A percentile compares a stretch with the other conserved stretches of the same genome.
phyloP scores from a whole-genome alignment of 1,140 invertebrate genomes.

The Coelopa frigida region DNA sequence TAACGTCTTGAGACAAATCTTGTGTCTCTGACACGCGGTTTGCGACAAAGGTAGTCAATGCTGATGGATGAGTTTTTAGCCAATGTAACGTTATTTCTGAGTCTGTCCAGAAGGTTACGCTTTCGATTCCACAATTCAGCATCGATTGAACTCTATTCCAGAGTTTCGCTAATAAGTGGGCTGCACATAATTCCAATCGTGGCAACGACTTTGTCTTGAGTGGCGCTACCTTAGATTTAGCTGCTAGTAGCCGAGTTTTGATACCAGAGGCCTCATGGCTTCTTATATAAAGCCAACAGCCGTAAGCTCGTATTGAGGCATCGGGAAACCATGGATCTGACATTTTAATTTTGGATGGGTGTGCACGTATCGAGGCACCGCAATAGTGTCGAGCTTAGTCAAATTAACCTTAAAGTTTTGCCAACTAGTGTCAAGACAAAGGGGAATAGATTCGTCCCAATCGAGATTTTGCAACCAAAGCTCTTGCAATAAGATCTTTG shows the following conservation, averaged over 20 bases:
- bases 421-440: not conserved
- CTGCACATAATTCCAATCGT: constrained; percentile 32
- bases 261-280: constrained; percentile 4
- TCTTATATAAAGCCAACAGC: constrained; percentile 40
- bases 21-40: constrained; percentile 1
- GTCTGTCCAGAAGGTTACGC: constrained; percentile 18
- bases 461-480: not conserved
- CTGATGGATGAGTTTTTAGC: constrained; percentile 17
- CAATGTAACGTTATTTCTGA: constrained; percentile 22
- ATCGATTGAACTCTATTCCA: constrained; percentile 15
- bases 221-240: constrained; percentile 38
- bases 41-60: constrained; percentile 13
- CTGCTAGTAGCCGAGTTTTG: constrained; percentile 16
- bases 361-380: not conserved
- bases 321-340: constrained; percentile 39
- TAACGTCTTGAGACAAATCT: not conserved
- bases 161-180: constrained; percentile 25
- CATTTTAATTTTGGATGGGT: not conserved
- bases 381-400: not conserved
- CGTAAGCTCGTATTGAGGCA: constrained; percentile 38
- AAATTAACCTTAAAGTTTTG: not conserved
- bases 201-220: constrained; percentile 28
- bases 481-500: not conserved
- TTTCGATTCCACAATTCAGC: not conserved
- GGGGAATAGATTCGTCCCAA: not conserved